Percentiles rank a stretch among this genome's conserved stretches.
These are phyloP conservation scores for Boloria euphrosyne DNA, from an alignment of 2,888 invertebrate species.

Conservation along the genomic window DNA sequence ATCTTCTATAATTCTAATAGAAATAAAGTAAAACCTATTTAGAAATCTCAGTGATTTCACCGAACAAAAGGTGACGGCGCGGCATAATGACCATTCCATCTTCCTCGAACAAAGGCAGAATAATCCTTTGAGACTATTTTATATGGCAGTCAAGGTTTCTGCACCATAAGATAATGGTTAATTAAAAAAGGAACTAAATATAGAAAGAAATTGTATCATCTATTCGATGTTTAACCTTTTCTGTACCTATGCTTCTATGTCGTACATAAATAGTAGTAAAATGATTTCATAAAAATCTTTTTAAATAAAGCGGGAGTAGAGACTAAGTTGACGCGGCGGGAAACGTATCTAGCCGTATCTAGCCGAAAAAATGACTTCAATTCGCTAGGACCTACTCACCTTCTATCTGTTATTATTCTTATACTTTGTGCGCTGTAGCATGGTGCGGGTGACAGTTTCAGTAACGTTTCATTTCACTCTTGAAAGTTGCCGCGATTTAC, in stretches of 20 bases:
- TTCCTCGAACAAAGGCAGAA: slow-evolving; percentile 45
- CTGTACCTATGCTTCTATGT: background rate
- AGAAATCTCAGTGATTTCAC: slow-evolving; percentile 35
- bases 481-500: too few species aligned
- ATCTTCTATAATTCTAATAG: slow-evolving; percentile 28
- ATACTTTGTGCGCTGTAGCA: too few species aligned
- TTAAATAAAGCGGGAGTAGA: too few species aligned
- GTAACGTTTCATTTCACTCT: too few species aligned
- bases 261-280: too few species aligned
- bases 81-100: slow-evolving; percentile 40
- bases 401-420: too few species aligned
- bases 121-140: slow-evolving; percentile 47
- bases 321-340: too few species aligned
- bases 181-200: slow-evolving; percentile 24
- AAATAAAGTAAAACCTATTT: slow-evolving; percentile 36
- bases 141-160: slow-evolving; percentile 23
- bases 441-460: too few species aligned
- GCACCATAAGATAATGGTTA: slow-evolving; percentile 20
- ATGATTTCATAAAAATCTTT: too few species aligned
- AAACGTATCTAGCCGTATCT: too few species aligned
- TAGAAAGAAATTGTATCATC: slow-evolving; percentile 1
- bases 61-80: slow-evolving; percentile 41
- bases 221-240: background rate
- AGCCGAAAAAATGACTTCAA: too few species aligned
- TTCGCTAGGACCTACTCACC: too few species aligned